phyloP scores from a whole-genome alignment of 2,888 invertebrate genomes.

The Rhimphoctona megacephalus region DNA sequence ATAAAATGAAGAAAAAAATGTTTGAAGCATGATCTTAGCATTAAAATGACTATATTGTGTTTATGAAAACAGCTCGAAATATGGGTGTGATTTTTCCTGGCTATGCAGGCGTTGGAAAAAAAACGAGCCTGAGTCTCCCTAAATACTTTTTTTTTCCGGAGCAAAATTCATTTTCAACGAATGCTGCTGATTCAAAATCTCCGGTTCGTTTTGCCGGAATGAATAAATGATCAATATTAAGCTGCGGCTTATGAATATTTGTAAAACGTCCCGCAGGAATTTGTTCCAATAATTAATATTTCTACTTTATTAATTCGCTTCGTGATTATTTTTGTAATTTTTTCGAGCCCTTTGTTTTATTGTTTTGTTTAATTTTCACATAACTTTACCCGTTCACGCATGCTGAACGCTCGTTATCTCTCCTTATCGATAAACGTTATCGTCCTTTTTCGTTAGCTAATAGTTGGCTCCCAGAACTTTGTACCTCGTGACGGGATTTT shows the following conservation, averaged over 20 bases:
- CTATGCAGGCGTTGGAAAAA: background rate
- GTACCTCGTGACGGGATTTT: slow-evolving; percentile 51
- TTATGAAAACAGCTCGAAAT: background rate
- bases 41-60: background rate
- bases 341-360: background rate
- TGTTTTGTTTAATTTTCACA: background rate
- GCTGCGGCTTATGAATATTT: background rate
- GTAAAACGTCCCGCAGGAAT: background rate
- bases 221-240: background rate
- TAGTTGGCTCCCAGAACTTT: slow-evolving; percentile 53
- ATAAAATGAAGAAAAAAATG: background rate
- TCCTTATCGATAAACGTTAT: slow-evolving; percentile 45
- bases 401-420: slow-evolving; percentile 25
- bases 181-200: background rate
- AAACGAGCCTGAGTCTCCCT: background rate
- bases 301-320: background rate
- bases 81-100: background rate
- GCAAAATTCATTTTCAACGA: background rate
- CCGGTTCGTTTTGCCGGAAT: background rate
- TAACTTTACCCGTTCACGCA: background rate
- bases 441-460: slow-evolving; percentile 47
- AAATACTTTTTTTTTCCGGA: too few species aligned
- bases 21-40: background rate
- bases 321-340: background rate
- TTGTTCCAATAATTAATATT: background rate